Conservation (phyloP, 2,888 invertebrate genomes). For the Cantharis lateralis region DNA sequence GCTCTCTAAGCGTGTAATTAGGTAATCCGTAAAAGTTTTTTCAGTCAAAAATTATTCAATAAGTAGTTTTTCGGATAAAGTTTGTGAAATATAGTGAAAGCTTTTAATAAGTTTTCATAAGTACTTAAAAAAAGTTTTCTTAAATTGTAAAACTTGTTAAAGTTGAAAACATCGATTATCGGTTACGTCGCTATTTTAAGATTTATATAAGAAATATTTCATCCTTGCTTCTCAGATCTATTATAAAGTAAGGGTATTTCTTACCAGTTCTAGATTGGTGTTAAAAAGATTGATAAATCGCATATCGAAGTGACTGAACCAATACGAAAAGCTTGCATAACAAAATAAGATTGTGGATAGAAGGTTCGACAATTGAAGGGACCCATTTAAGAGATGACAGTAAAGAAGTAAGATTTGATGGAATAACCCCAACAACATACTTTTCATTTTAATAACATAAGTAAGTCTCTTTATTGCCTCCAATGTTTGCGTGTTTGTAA, state of each 20-base stretch:
- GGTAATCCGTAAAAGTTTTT: not conserved
- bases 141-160: slow-evolving; percentile 21
- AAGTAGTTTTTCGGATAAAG: not conserved
- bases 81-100: not conserved
- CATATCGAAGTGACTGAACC: slow-evolving; percentile 25
- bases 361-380: slow-evolving; percentile 18
- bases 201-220: slow-evolving; percentile 33
- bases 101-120: slow-evolving; percentile 5
- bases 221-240: slow-evolving; percentile 25
- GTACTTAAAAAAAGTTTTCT: slow-evolving; percentile 6
- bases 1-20: not conserved
- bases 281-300: slow-evolving; percentile 32
- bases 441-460: not conserved
- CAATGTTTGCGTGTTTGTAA: not conserved
- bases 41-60: not conserved
- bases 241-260: slow-evolving; percentile 33
- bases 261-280: slow-evolving; percentile 24
- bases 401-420: not conserved
- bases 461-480: not conserved
- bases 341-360: slow-evolving; percentile 27
- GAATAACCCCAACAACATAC: not conserved
- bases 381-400: not conserved
- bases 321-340: slow-evolving; percentile 29
- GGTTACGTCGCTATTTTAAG: slow-evolving; percentile 32
- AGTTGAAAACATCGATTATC: slow-evolving; percentile 27